phyloP scores from a whole-genome alignment of 2,113 vertebrate species.

The Channa argus region DNA sequence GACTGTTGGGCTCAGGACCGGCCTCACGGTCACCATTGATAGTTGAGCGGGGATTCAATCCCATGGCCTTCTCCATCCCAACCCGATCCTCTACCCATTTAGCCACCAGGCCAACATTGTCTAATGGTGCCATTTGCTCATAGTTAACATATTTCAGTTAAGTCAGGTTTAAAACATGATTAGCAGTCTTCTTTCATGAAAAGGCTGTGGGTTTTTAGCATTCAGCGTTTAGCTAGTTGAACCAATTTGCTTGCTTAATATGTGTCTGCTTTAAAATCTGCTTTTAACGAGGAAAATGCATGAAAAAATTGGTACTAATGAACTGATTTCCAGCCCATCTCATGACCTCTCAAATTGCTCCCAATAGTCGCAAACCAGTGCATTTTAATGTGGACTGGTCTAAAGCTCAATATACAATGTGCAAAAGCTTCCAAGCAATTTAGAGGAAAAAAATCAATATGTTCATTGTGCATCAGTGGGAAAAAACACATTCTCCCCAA shows the following conservation, averaged over 20 bases:
- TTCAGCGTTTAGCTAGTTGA: constrained; percentile 39
- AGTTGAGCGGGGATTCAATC: too few species aligned
- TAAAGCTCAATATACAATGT: constrained; percentile 55
- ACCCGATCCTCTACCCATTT: too few species aligned
- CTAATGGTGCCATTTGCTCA: constrained; percentile 83
- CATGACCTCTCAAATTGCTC: constrained; percentile 54
- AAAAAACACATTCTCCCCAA: constrained; percentile 55
- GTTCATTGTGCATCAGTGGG: constrained; percentile 60
- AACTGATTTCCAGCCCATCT: constrained; percentile 36
- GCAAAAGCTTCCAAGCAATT: constrained; percentile 69
- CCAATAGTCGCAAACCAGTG: constrained; percentile 43
- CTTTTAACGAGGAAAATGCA: constrained; percentile 51
- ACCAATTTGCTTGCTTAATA: constrained; percentile 46
- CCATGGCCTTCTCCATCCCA: too few species aligned
- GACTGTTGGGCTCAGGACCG: too few species aligned
- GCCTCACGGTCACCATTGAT: too few species aligned
- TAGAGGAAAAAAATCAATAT: constrained; percentile 67
- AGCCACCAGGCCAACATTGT: constrained; percentile 70
- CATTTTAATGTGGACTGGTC: constrained; percentile 60
- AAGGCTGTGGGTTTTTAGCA: constrained; percentile 22
- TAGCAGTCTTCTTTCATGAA: constrained; percentile 14
- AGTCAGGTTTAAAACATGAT: constrained; percentile 81
- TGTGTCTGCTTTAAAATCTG: constrained; percentile 49
- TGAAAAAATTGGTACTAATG: constrained; percentile 44
- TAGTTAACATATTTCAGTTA: constrained; percentile 89